Evolutionary conservation across 2,888 invertebrate genomes (phyloP), one percentile per base, ranked within the genome.

Genomic region (Synergus laeviventris): DNA sequence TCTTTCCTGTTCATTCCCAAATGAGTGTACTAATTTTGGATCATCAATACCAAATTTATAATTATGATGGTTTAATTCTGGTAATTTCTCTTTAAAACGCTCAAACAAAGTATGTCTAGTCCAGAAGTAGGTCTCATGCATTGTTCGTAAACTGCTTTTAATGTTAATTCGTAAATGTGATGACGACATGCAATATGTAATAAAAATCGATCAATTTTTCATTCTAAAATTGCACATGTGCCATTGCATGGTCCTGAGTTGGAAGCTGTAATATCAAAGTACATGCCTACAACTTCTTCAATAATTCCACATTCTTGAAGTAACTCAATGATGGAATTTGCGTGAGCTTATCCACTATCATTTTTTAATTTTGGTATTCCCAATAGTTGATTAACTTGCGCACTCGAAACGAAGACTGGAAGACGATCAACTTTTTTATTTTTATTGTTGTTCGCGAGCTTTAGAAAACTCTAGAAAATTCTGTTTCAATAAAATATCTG

Each of bases 131-230:
- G 5, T 59, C 12, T 3, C 12, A 59, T 21, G 1, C 12, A 12
- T 12, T 21, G 2, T 21, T 8, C 2, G 54, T 78, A 84, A 24
- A 79, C 79, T 49, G 60, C 70, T 18, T 56, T 54, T 39, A 84
- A 74, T 66, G 83, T 38, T 45, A 86, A 36, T 78, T 87, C 85
- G 24, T 77, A 81, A 14, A 86, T 84, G 74, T 87, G 85, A 75
- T 86, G 86, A 45, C 82, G 56, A 73, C 84, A 88, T 8, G 84
- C 81, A 11, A 87, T 76, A 74, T 84, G 85, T 12, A 86, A 73
- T 59, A 87, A 75, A 21, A 83, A 80, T 76, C 76, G 77, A 42
- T 78, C 81, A 1, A 88, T n/a, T 73, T 74, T 76, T 62, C 84
- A 80, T 74, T 87, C 85, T 49, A 88, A 77, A 54, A 82, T 60